Conservation (phyloP, 1,140 invertebrate species). For the Forficula auricularia region DNA sequence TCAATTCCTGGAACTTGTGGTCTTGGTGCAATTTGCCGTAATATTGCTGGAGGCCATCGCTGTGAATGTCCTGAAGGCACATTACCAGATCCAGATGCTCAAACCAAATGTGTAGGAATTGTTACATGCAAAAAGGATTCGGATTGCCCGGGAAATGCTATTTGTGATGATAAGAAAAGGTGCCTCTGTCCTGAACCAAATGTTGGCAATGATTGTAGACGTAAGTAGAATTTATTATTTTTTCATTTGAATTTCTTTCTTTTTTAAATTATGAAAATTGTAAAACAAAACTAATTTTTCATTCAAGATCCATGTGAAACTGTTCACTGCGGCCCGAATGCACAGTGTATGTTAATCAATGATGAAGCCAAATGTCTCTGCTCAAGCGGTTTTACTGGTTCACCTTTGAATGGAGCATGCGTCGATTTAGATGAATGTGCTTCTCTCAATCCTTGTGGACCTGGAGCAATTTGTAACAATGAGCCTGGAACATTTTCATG, state of each 20-base stretch:
- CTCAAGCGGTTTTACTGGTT: slow-evolving; percentile 53
- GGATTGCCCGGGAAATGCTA: slow-evolving; percentile 77
- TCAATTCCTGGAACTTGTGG: slow-evolving; percentile 46
- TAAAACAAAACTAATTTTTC: slow-evolving; percentile 1
- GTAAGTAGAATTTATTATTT: slow-evolving; percentile 44
- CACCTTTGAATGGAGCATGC: slow-evolving; percentile 47
- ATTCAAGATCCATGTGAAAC: slow-evolving; percentile 73
- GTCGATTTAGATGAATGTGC: slow-evolving; percentile 73
- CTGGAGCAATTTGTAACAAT: slow-evolving; percentile 72
- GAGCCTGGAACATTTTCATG: slow-evolving; percentile 70
- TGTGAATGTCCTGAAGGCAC: slow-evolving; percentile 67
- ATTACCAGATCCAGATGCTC: slow-evolving; percentile 63
- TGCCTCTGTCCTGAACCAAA: slow-evolving; percentile 81
- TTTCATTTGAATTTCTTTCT: background rate
- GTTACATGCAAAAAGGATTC: slow-evolving; percentile 52
- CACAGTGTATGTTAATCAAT: slow-evolving; percentile 73
- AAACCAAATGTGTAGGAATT: slow-evolving; percentile 56
- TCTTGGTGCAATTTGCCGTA: slow-evolving; percentile 57
- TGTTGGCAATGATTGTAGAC: slow-evolving; percentile 75
- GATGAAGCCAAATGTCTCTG: slow-evolving; percentile 70
- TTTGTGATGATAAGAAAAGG: slow-evolving; percentile 55
- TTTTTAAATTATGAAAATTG: background rate
- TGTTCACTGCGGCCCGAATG: slow-evolving; percentile 65
- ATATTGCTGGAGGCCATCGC: slow-evolving; percentile 53
- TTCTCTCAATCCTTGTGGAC: slow-evolving; percentile 54